These are phyloP conservation scores for Brachionus plicatilis DNA, from an alignment of 1,140 invertebrate genomes.

Conservation along the genomic window DNA sequence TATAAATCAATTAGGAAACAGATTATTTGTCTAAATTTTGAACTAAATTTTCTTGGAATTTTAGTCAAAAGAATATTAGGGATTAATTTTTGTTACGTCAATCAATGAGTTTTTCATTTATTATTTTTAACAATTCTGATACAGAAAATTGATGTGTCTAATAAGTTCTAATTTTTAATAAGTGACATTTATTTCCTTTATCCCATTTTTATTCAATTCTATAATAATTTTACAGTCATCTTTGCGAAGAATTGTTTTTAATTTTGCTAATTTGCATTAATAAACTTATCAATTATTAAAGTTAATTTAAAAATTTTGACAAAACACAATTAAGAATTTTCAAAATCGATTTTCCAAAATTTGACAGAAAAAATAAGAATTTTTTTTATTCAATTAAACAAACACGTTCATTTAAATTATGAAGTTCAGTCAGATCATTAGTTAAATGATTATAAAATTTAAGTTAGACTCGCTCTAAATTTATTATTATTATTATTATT, in stretches of 20 bases:
- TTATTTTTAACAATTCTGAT: neutral
- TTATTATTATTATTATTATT: no score
- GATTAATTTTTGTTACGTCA: neutral
- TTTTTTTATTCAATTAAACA: neutral
- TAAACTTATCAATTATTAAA: neutral
- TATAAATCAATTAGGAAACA: no score
- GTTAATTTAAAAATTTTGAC: neutral
- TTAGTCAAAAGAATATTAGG: neutral
- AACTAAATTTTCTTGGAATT: no score
- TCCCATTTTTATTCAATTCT: neutral
- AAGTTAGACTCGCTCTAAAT: no score
- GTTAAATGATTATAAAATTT: no score
- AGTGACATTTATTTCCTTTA: neutral
- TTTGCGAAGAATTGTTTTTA: neutral
- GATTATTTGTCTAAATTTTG: neutral
- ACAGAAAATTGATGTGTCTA: neutral
- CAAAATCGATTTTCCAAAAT: neutral
- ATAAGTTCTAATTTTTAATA: neutral
- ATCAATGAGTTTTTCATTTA: neutral
- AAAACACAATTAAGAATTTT: neutral
- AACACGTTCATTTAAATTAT: no score
- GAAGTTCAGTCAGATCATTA: no score
- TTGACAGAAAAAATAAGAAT: neutral
- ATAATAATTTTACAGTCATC: neutral
- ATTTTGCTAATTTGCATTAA: neutral